Evolutionary conservation across 2,888 invertebrate species (phyloP).

Genomic region (Cerastis leucographa): DNA sequence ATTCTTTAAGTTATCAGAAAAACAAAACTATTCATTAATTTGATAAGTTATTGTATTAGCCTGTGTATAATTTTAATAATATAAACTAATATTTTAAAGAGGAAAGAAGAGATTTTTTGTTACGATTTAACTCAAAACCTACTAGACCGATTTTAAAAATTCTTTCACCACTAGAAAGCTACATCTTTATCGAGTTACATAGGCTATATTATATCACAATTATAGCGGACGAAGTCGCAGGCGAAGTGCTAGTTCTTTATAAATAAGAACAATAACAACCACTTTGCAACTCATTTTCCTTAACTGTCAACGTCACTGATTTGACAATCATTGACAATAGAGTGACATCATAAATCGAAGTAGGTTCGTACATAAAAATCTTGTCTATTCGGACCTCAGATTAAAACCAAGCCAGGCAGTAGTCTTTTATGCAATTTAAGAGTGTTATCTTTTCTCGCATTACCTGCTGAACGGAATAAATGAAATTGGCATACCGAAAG

Average conservation of each 20-base stretch:
- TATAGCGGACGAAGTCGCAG: too few relatives aligned
- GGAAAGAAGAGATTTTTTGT: too few relatives aligned
- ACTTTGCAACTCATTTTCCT: background rate
- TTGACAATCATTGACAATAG: slow-evolving; percentile 1
- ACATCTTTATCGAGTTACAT: too few relatives aligned
- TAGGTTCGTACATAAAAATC: background rate
- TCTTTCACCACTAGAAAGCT: too few relatives aligned
- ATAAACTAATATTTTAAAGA: too few relatives aligned
- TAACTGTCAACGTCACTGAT: background rate
- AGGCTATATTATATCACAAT: too few relatives aligned
- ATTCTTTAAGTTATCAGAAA: background rate
- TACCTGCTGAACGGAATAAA: background rate
- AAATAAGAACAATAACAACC: background rate
- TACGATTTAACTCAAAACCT: too few relatives aligned
- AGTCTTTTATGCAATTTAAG: background rate
- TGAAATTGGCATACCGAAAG: background rate
- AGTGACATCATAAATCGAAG: background rate
- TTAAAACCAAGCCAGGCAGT: background rate
- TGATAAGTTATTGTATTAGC: background rate
- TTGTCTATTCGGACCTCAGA: background rate
- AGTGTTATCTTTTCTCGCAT: background rate
- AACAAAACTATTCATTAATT: background rate
- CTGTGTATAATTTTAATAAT: background rate
- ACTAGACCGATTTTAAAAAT: too few relatives aligned
- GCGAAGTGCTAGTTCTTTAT: too few relatives aligned